Conservation (phyloP, 2,888 invertebrate genomes). For the Tenthredo amoena region DNA sequence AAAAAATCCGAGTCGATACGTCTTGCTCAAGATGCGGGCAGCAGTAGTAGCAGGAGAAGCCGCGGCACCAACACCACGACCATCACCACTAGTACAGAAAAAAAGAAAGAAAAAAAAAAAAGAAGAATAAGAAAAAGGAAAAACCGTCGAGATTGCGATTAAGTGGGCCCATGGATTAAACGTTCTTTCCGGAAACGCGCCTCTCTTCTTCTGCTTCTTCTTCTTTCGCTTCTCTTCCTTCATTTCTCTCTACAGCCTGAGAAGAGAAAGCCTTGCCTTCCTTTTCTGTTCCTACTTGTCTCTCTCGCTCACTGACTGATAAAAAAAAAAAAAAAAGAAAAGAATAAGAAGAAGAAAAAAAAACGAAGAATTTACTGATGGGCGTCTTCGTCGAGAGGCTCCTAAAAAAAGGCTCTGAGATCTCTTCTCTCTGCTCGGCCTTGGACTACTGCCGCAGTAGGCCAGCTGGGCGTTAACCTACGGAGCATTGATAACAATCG, state of each 20-base stretch:
- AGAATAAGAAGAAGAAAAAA: background rate
- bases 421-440: slow-evolving; percentile 30
- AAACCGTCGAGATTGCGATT: slow-evolving; percentile 56
- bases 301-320: slow-evolving; percentile 3
- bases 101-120: slow-evolving; percentile 21
- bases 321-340: background rate
- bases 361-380: slow-evolving; percentile 6
- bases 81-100: background rate
- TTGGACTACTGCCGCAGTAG: slow-evolving; percentile 46
- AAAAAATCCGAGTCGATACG: slow-evolving; percentile 76
- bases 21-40: slow-evolving; percentile 72
- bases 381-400: slow-evolving; percentile 1
- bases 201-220: background rate
- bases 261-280: background rate
- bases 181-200: slow-evolving; percentile 38
- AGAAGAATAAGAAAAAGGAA: background rate
- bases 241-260: background rate
- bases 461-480: slow-evolving; percentile 47
- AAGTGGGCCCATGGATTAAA: slow-evolving; percentile 51
- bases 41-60: slow-evolving; percentile 27
- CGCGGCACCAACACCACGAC: slow-evolving; percentile 8
- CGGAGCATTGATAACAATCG: slow-evolving; percentile 25
- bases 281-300: background rate
- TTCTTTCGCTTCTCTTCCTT: background rate
- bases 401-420: background rate